phyloP scores from a whole-genome alignment of 2,113 vertebrate species.

The Psephotus haematonotus region DNA sequence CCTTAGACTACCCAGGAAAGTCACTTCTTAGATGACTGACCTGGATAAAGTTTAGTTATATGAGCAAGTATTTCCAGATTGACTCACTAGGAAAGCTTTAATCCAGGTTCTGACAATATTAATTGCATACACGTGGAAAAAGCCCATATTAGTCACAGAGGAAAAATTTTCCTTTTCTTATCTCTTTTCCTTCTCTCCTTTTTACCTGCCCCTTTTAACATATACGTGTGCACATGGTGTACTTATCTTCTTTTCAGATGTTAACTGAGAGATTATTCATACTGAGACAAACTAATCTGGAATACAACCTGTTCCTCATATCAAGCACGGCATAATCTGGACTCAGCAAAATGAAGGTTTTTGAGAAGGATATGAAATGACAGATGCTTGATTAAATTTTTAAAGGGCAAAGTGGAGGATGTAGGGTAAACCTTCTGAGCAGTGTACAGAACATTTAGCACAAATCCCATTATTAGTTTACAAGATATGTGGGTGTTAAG shows the following conservation, averaged over 20 bases:
- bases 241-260: background rate
- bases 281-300: background rate
- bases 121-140: accelerated
- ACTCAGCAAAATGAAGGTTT: background rate
- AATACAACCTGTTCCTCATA: background rate
- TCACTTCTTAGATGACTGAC: background rate
- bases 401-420: conserved; percentile 46
- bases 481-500: conserved; percentile 29
- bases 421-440: conserved; percentile 18
- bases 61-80: background rate
- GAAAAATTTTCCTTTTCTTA: background rate
- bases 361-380: conserved; percentile 10
- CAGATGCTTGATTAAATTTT: conserved; percentile 46
- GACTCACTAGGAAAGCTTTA: background rate
- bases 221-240: accelerated
- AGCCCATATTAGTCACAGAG: accelerated
- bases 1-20: background rate
- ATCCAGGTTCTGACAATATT: background rate
- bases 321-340: background rate
- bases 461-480: conserved; percentile 49
- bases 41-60: background rate
- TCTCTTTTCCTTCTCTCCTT: background rate
- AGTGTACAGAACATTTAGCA: conserved; percentile 14
- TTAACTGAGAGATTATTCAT: background rate
- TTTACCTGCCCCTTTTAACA: background rate